Conservation (phyloP, 2,888 invertebrate species). For the Mactromeris polynyma region DNA sequence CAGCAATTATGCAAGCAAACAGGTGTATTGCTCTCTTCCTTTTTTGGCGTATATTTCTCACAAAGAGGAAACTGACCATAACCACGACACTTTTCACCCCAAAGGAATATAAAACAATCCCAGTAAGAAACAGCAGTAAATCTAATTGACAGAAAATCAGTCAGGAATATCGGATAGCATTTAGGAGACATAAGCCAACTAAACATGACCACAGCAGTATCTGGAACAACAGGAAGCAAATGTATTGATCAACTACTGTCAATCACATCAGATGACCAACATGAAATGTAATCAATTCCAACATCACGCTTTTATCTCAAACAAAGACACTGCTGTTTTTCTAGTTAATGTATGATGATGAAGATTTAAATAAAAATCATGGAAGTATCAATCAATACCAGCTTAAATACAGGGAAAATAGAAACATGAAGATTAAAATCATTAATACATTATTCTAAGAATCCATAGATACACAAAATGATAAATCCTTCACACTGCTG, state of each 20-base stretch:
- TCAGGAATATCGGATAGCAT: neutral
- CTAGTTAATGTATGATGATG: neutral
- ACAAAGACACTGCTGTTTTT: neutral
- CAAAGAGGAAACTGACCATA: neutral
- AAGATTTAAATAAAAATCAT: neutral
- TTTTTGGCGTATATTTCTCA: neutral
- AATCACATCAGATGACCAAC: slow-evolving; percentile 1
- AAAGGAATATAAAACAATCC: neutral
- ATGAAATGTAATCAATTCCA: neutral
- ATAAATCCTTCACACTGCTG: neutral
- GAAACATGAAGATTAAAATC: too few relatives aligned
- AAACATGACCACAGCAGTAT: neutral
- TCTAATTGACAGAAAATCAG: neutral
- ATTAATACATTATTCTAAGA: neutral
- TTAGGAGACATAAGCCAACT: neutral
- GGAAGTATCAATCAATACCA: neutral
- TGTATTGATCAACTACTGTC: slow-evolving; percentile 9
- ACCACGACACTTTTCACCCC: neutral
- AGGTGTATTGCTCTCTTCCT: neutral
- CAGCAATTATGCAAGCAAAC: neutral
- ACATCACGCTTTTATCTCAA: neutral
- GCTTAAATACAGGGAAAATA: too few relatives aligned
- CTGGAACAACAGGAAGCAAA: neutral
- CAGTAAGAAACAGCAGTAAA: neutral
- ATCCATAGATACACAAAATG: neutral